Base-by-base conservation (phyloP, 2,888 invertebrate species). In the Cephus nigrinus region DNA sequence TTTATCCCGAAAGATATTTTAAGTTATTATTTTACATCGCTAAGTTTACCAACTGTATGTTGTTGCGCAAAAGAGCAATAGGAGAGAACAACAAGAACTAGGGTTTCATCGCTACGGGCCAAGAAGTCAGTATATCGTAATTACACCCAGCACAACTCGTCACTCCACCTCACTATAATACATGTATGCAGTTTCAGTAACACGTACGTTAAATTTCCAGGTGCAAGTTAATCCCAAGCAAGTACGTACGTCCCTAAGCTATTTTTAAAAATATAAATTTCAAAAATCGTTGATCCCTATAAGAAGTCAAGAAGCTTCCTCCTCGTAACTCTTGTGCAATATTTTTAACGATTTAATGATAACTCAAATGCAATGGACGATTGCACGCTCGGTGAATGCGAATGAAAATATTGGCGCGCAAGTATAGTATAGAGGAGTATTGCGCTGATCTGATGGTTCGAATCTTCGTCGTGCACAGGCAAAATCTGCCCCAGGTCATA, bases 121-220 rank as follows among this genome's bases (percentile, higher is more conserved):
- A 73, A 76, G 77, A 80, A 81, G 78, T 78, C 69, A 75, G 80
- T 76, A 82, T 78, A 82, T 81, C 79, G 80, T 82, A 80, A 82
- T 82, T 82, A 82, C 79, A 79, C 80, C 75, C 69, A 71, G 80
- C 79, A 81, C 80, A 80, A 82, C 78, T 82, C 76, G 80, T 80
- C 79, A 79, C 80, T 82, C 77, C 80, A 77, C 77, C 78, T 79
- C 73, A 79, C 78, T 81, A 80, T 80, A 74, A 77, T 74, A 77
- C 40, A 78, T 79, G 76, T 77, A 75, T 32, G 79, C 71, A 79
- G 77, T 80, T 79, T 79, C 80, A 80, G 75, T 77, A 79, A 80
- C 82, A 80, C 80, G 80, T 83, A 82, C 76, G 75, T 78, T 78
- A 80, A 75, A 68, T 80, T 78, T 79, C 23, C 5, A 23, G 36